A percentile compares a stretch with the other conserved stretches of the same genome.
Conservation (phyloP, 2,797 vertebrate species). For the Girardinus metallicus region DNA sequence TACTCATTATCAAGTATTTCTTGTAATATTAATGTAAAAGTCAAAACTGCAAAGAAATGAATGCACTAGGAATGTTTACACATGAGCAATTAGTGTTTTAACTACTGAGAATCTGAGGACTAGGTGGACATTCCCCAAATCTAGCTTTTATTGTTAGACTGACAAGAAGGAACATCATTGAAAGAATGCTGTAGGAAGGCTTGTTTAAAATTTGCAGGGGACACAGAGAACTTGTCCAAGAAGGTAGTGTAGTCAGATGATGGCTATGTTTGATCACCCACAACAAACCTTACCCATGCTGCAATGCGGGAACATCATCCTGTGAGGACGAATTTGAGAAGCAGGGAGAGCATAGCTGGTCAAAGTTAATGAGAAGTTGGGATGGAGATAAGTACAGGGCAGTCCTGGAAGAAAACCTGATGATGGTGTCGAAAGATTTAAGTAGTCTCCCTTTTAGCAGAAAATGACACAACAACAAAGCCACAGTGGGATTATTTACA, state of each 20-base stretch:
- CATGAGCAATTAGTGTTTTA: neutral
- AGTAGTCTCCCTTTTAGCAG: neutral
- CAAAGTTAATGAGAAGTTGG: neutral
- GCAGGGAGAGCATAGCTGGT: neutral
- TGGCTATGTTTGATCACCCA: neutral
- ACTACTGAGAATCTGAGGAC: neutral
- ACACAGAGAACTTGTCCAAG: neutral
- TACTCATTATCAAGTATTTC: conserved; percentile 2
- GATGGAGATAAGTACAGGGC: neutral
- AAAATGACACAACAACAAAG: neutral
- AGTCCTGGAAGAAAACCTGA: neutral
- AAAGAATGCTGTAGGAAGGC: neutral
- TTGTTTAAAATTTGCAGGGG: neutral
- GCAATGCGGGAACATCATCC: neutral
- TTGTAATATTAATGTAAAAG: conserved; percentile 10
- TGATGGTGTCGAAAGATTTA: neutral
- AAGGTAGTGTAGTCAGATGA: neutral
- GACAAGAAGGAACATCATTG: neutral
- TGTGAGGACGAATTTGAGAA: neutral
- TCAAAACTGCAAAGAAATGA: conserved; percentile 5
- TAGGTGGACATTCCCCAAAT: neutral
- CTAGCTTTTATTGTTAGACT: neutral
- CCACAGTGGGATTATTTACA: neutral
- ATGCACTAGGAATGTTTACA: conserved; percentile 2
- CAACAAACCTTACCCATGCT: neutral